Evolutionary conservation across 2,888 invertebrate genomes (phyloP), one percentile per base, ranked within the genome.

Genomic region (Noctua fimbriata): DNA sequence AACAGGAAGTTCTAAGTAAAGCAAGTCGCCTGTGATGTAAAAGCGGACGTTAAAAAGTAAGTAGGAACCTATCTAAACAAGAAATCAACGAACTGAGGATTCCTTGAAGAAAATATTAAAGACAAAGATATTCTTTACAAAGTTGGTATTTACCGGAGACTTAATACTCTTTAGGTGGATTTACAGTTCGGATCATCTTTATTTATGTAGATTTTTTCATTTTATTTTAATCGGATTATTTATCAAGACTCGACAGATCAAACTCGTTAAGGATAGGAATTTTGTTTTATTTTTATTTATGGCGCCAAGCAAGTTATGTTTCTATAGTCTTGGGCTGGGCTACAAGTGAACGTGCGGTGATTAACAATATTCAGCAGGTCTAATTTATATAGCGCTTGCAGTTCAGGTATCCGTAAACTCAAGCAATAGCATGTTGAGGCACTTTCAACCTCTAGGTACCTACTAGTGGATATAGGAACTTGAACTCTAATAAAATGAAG

Each of bases 181-280:
- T 74, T 65, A 58, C 69, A 76, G 41, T 41, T 55, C 12, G n/a
- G 63, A 65, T 76, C 12, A 81, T 58, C 47, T 81, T 32, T 79
- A 65, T 47, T 55, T 63, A 55, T 21, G 44, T 36, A 63, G 21
- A 79, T 67, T n/a, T 63, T 65, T 36, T 18, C 55, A 66, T 47
- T 44, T 58, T 9, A 32, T 82, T 18, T 67, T 55, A 55, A 67
- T 36, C 47, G 10, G 47, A 58, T 66, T 66, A 18, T 78, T 36
- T 47, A 76, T 60, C 0, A 49, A 55, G 2, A 55, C 2, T 55
- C 47, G 18, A 36, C 16, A 24, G 28, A 36, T 24, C 7, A 60
- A 6, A 18, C 14, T 58, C 21, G 32, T 16, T n/a, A 32, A 58
- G 10, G 18, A n/a, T 9, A 44, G n/a, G 67, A 4, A 4, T 44